Evolutionary conservation across 2,888 invertebrate species (phyloP).

Genomic region (Aradus depressus): DNA sequence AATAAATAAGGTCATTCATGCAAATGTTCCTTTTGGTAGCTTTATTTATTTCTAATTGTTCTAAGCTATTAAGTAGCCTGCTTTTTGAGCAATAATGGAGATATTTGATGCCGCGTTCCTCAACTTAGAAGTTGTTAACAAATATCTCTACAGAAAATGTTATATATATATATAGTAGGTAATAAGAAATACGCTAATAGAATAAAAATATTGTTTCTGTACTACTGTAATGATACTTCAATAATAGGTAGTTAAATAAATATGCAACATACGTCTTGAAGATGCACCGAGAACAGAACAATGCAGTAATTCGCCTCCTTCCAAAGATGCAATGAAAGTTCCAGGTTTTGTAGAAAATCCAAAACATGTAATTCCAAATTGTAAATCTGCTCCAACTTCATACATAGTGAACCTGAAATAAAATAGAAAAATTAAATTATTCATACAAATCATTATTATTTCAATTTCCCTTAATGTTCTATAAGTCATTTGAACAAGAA

Average conservation of each 20-base stretch:
- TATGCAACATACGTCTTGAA: constrained; percentile 5
- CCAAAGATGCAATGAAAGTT: constrained; percentile 27
- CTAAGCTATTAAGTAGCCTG: too few relatives aligned
- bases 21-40: too few relatives aligned
- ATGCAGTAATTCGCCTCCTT: constrained; percentile 27
- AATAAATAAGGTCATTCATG: too few relatives aligned
- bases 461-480: not conserved
- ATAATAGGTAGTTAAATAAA: not conserved
- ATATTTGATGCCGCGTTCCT: too few relatives aligned
- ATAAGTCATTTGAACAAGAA: not conserved
- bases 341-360: constrained; percentile 25
- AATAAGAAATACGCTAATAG: too few relatives aligned
- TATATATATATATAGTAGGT: too few relatives aligned
- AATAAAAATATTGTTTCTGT: too few relatives aligned
- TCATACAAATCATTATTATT: not conserved
- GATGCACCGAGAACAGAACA: constrained; percentile 24
- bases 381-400: constrained; percentile 9
- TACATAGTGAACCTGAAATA: constrained; percentile 21
- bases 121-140: too few relatives aligned
- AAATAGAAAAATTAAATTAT: not conserved
- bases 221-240: too few relatives aligned
- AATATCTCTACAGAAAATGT: too few relatives aligned
- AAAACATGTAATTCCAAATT: constrained; percentile 27
- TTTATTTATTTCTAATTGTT: too few relatives aligned
- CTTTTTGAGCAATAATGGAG: too few relatives aligned